A percentile compares a stretch with the other conserved stretches of the same genome.
Evolutionary conservation across 1,140 invertebrate genomes (phyloP).

Genomic region (Atopsyche davidsoni): DNA sequence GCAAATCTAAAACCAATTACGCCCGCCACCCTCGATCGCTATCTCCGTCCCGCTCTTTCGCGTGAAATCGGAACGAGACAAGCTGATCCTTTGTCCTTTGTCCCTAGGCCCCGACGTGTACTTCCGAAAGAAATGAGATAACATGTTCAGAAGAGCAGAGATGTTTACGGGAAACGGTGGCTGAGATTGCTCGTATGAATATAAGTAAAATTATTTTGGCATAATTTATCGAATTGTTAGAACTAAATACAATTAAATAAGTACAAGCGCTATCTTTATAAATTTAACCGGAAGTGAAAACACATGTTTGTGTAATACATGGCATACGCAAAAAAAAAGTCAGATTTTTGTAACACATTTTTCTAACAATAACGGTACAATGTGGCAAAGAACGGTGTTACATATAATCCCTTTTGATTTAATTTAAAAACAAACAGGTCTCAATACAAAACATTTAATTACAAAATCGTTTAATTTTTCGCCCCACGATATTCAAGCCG

Average conservation of each 20-base stretch:
- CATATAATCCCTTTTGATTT: not conserved
- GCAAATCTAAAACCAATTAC: constrained; percentile 23
- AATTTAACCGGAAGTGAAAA: too few species aligned
- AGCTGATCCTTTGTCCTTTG: not conserved
- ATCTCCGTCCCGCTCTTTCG: not conserved
- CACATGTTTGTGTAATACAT: too few species aligned
- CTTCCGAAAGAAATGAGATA: too few species aligned
- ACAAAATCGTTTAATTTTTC: not conserved
- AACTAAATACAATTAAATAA: too few species aligned
- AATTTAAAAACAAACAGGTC: not conserved
- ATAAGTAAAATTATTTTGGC: too few species aligned
- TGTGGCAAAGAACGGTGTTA: not conserved
- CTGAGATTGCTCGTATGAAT: too few species aligned
- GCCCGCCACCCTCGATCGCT: constrained; percentile 8
- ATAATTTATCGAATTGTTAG: too few species aligned
- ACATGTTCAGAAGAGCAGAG: not conserved
- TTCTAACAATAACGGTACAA: not conserved
- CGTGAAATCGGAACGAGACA: not conserved
- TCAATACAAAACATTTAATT: not conserved
- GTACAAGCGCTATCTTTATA: too few species aligned
- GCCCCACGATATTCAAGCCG: not conserved
- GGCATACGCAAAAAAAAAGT: too few species aligned
- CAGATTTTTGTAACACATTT: not conserved
- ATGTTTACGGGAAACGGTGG: too few species aligned
- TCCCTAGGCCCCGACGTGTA: not conserved